Evolutionary conservation across 2,888 invertebrate genomes (phyloP).

Genomic region (Rosalia funebris): DNA sequence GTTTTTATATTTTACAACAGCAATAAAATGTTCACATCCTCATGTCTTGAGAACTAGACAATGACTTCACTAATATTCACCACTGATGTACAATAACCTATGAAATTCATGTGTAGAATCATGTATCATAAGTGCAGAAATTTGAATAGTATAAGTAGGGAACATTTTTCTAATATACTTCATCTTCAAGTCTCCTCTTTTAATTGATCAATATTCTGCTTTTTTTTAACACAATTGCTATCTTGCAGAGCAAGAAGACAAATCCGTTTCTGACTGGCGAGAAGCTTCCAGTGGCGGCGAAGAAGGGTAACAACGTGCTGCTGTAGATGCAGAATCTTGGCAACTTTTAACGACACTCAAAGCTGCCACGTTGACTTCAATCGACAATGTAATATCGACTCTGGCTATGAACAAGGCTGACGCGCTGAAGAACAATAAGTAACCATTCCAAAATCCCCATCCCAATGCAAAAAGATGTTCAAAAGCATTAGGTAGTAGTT

Average conservation of each 20-base stretch:
- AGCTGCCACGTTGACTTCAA: slow-evolving; percentile 32
- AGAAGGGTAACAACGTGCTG: slow-evolving; percentile 84
- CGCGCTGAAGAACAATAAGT: slow-evolving; percentile 41
- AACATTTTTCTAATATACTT: too few relatives aligned
- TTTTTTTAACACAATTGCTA: too few relatives aligned
- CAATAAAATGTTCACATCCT: too few relatives aligned
- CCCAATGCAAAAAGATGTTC: slow-evolving; percentile 34
- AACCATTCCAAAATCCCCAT: slow-evolving; percentile 36
- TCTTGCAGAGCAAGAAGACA: slow-evolving; percentile 32
- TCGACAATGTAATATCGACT: slow-evolving; percentile 41
- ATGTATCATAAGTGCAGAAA: too few relatives aligned
- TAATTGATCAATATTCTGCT: too few relatives aligned
- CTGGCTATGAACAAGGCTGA: slow-evolving; percentile 49
- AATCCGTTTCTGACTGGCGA: slow-evolving; percentile 90
- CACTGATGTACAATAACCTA: too few relatives aligned
- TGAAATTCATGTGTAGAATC: too few relatives aligned
- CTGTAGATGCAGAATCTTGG: slow-evolving; percentile 54
- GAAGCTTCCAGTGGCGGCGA: slow-evolving; percentile 90
- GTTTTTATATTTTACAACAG: too few relatives aligned
- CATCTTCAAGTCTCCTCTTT: too few relatives aligned
- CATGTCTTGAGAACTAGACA: too few relatives aligned
- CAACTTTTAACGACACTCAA: neutral
- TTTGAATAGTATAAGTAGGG: too few relatives aligned
- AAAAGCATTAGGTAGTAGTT: slow-evolving; percentile 48
- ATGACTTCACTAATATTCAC: too few relatives aligned